phyloP scores from a whole-genome alignment of 2,113 vertebrate genomes.

The Cebidichthys violaceus region DNA sequence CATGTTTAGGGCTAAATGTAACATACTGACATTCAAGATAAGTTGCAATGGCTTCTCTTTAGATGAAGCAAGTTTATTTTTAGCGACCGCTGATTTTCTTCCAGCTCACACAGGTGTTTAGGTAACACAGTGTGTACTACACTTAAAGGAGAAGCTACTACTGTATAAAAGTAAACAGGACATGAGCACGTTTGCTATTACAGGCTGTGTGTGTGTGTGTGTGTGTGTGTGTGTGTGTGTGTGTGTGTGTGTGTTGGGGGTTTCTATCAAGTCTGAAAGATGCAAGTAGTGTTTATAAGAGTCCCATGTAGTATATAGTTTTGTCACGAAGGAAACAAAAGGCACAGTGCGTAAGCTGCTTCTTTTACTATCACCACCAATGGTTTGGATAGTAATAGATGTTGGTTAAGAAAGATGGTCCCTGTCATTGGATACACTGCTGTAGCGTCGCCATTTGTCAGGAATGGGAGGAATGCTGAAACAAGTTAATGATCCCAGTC shows the following conservation, averaged over 20 bases:
- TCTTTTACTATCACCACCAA: not conserved
- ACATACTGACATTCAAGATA: not conserved
- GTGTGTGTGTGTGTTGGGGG: too few relatives aligned
- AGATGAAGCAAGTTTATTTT: not conserved
- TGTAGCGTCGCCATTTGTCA: not conserved
- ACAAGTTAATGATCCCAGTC: conserved; percentile 15
- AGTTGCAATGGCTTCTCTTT: not conserved
- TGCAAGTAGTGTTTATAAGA: not conserved
- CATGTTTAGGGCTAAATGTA: not conserved
- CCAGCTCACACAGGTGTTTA: not conserved
- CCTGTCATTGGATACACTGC: not conserved
- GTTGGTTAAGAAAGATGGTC: not conserved
- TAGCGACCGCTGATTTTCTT: not conserved
- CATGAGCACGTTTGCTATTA: not conserved
- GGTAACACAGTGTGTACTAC: too few relatives aligned
- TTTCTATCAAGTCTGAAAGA: not conserved
- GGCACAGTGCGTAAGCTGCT: not conserved
- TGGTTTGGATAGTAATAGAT: too few relatives aligned
- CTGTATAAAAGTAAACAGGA: not conserved
- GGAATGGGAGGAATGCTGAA: conserved; percentile 36
- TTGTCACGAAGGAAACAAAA: conserved; percentile 3
- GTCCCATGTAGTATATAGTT: conserved; percentile 16
- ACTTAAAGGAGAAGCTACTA: not conserved
- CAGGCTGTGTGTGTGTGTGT: not conserved
- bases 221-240: too few relatives aligned